A percentile compares a stretch with the other conserved stretches of the same genome.
Conservation (phyloP, 2,888 invertebrate genomes). For the Amiota minor region DNA sequence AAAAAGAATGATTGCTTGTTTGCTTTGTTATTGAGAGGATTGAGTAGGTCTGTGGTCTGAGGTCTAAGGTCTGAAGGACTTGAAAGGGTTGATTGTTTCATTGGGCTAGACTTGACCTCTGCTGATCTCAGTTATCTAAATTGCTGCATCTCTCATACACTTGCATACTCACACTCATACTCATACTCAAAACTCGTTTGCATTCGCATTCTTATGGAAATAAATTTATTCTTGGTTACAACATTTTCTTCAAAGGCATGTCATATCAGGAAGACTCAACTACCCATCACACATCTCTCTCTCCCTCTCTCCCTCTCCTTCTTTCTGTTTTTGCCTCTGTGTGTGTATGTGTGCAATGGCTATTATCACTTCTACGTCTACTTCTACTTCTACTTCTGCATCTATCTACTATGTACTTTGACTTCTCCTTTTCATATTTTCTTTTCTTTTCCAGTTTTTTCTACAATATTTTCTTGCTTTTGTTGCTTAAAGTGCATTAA, state of each 20-base stretch:
- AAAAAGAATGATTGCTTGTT: neutral
- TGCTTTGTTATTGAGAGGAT: neutral
- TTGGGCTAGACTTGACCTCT: no score
- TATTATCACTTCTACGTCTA: no score
- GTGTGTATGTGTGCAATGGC: no score
- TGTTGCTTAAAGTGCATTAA: constrained; percentile 40
- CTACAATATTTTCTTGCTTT: neutral
- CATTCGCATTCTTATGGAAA: no score
- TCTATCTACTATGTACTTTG: no score
- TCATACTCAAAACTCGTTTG: no score
- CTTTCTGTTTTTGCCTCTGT: neutral
- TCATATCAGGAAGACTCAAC: neutral
- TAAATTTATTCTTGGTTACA: neutral
- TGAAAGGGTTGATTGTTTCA: no score
- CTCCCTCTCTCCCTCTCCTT: constrained; percentile 36
- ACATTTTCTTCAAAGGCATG: neutral
- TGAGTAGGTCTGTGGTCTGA: no score
- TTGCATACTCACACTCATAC: neutral
- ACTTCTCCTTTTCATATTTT: no score
- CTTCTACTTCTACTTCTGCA: no score
- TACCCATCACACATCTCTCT: no score
- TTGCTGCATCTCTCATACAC: constrained; percentile 18
- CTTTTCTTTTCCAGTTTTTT: constrained; percentile 15
- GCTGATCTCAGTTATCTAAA: constrained; percentile 7
- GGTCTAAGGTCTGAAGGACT: neutral